Evolutionary conservation across 2,113 vertebrate genomes (phyloP).

Genomic region (Salminus brasiliensis): DNA sequence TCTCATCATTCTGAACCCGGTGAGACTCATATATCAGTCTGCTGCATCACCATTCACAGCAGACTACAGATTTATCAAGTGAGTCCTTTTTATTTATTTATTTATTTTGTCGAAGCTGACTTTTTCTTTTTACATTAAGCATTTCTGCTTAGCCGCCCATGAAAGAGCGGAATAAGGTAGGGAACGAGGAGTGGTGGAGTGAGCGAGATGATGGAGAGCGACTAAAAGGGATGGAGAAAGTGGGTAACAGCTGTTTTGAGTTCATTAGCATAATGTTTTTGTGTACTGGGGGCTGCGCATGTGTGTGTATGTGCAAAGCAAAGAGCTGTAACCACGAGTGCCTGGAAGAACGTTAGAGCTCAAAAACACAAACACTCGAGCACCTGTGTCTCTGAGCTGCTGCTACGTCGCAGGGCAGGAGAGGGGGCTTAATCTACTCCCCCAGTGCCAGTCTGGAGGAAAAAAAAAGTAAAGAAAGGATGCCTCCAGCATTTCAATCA

Average conservation of each 20-base stretch:
- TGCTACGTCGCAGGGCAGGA: conserved; percentile 59
- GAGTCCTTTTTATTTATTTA: background rate
- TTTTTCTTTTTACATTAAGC: conserved; percentile 18
- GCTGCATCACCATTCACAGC: background rate
- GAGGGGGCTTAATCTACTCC: conserved; percentile 52
- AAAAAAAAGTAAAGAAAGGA: background rate
- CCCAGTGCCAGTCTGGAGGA: conserved; percentile 45
- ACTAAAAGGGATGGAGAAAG: conserved; percentile 41
- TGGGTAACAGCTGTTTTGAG: conserved; percentile 72
- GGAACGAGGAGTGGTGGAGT: conserved; percentile 2
- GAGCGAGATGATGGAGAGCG: conserved; percentile 15
- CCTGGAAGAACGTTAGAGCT: conserved; percentile 73
- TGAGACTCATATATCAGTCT: background rate
- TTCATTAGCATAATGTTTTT: conserved; percentile 76
- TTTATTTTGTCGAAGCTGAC: background rate
- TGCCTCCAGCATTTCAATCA: conserved; percentile 39
- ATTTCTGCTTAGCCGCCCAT: conserved; percentile 29
- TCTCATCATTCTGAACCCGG: background rate
- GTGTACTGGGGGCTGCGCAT: conserved; percentile 43
- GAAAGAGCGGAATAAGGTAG: conserved; percentile 31
- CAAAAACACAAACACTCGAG: conserved; percentile 72
- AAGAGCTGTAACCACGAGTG: conserved; percentile 74
- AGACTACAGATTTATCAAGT: conserved; percentile 16
- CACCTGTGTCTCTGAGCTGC: conserved; percentile 72
- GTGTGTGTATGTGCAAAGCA: conserved; percentile 68